Percentiles rank a stretch among this genome's conserved stretches.
phyloP scores from a whole-genome alignment of 2,113 vertebrate genomes.

The Chamaetylas fuelleborni region DNA sequence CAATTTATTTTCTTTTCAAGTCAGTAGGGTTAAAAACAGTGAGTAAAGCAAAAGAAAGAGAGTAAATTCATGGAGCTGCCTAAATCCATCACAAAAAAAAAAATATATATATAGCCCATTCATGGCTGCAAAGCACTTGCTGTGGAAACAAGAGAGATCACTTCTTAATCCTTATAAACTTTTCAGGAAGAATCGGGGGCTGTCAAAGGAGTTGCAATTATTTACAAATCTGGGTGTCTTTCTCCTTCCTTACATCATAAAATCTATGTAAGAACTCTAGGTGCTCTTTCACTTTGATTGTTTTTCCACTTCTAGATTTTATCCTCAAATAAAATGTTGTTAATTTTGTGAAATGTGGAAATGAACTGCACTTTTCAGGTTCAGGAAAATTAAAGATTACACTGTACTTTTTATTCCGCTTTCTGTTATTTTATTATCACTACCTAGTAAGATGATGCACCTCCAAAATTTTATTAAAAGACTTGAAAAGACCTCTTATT shows the following conservation, averaged over 20 bases:
- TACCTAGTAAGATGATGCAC: neutral
- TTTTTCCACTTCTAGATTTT: neutral
- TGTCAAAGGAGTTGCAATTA: neutral
- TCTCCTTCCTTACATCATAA: neutral
- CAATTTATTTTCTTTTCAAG: neutral
- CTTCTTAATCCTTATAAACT: neutral
- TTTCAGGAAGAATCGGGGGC: neutral
- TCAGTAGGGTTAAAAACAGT: neutral
- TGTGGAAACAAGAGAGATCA: neutral
- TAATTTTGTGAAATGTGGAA: neutral
- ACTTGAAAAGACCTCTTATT: neutral
- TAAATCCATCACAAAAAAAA: neutral
- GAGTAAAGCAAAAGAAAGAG: neutral
- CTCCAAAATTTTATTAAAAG: neutral
- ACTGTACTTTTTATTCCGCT: neutral
- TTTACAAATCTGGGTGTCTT: neutral
- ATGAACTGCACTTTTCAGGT: neutral
- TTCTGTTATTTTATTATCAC: neutral
- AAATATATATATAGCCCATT: neutral
- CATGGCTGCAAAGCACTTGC: neutral
- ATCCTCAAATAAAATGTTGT: neutral
- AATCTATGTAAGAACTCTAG: neutral
- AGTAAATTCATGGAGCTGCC: neutral
- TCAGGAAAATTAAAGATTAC: neutral
- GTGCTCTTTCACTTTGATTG: neutral